Conservation (phyloP, 2,113 vertebrate species). For the Neolamprologus tretocephalus region DNA sequence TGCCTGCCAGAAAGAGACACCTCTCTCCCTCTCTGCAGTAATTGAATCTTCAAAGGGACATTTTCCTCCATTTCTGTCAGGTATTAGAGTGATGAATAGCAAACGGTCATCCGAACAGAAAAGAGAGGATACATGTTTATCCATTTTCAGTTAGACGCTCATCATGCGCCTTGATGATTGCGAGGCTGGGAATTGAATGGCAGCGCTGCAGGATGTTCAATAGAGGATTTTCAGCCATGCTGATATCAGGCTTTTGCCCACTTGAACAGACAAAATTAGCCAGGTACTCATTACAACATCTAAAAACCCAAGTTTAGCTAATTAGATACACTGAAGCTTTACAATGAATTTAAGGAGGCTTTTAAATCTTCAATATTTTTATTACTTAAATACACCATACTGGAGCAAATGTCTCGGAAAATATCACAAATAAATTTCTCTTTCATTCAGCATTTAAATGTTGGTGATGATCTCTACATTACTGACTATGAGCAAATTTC, state of each 20-base stretch:
- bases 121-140: conserved; percentile 66
- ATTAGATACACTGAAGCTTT: neutral
- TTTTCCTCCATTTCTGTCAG: conserved; percentile 66
- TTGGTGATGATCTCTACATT: conserved; percentile 90
- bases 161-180: conserved; percentile 61
- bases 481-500: conserved; percentile 82
- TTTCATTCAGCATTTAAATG: conserved; percentile 99
- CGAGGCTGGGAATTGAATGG: conserved; percentile 12
- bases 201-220: neutral
- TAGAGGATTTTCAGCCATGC: conserved; percentile 2
- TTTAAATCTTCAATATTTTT: conserved; percentile 87
- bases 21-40: conserved; percentile 65
- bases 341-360: conserved; percentile 47
- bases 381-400: conserved; percentile 99
- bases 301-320: neutral
- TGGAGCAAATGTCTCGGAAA: conserved; percentile 99
- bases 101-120: conserved; percentile 58
- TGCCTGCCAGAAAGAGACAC: conserved; percentile 60
- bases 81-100: conserved; percentile 68
- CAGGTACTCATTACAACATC: neutral
- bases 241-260: neutral
- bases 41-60: conserved; percentile 78
- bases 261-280: neutral
- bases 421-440: conserved; percentile 99
- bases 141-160: conserved; percentile 58